Evolutionary conservation across 2,888 invertebrate species (phyloP).

Genomic region (Plebejus anna): DNA sequence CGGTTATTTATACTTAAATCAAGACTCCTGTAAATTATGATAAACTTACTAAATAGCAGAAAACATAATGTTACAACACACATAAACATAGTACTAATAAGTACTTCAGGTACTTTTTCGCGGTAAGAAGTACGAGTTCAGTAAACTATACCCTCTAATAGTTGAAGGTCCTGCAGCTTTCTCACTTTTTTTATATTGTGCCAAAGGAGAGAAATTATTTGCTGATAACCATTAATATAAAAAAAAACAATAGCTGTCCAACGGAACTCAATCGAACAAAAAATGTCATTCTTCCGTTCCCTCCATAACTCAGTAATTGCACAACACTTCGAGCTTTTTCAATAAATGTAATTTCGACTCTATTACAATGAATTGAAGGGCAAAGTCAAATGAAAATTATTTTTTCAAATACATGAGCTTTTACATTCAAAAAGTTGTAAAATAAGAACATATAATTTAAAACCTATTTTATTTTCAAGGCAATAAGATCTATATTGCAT

Average conservation of each 20-base stretch:
- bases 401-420: background rate
- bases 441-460: conserved; percentile 12
- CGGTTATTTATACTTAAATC: too few relatives aligned
- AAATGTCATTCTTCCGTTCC: conserved; percentile 39
- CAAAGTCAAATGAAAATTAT: conserved; percentile 32
- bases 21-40: too few relatives aligned
- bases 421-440: conserved; percentile 21
- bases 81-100: too few relatives aligned
- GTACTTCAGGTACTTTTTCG: too few relatives aligned
- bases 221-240: conserved; percentile 29
- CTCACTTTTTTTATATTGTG: background rate
- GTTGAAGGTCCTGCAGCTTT: background rate
- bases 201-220: background rate
- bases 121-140: background rate
- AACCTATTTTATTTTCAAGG: background rate
- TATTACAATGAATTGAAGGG: background rate
- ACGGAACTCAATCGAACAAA: conserved; percentile 40
- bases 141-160: background rate
- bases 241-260: conserved; percentile 29
- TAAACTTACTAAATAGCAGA: background rate
- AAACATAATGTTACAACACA: background rate
- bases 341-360: conserved; percentile 36
- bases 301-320: conserved; percentile 58
- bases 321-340: conserved; percentile 41
- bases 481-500: conserved; percentile 38